phyloP scores from a whole-genome alignment of 2,888 invertebrate species.

The Trisateles emortualis region DNA sequence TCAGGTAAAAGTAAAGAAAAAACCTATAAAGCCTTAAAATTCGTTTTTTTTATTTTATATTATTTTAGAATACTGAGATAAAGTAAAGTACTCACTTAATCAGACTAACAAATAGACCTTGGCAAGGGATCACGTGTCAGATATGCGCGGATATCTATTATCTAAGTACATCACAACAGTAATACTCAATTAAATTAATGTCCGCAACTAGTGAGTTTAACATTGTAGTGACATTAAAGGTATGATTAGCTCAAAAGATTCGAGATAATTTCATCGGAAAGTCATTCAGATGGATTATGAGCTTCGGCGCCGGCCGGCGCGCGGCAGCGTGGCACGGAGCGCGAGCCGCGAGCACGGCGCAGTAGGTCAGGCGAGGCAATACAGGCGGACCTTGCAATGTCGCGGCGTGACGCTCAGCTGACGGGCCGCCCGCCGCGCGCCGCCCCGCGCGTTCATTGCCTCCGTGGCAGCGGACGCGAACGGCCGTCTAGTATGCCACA shows the following conservation, averaged over 20 bases:
- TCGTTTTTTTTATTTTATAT: background rate
- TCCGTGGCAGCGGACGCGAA: conserved; percentile 88
- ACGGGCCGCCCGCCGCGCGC: conserved; percentile 74
- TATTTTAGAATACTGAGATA: background rate
- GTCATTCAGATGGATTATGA: conserved; percentile 21
- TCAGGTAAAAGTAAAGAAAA: too few relatives aligned
- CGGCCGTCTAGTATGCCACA: conserved; percentile 71
- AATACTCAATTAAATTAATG: too few relatives aligned
- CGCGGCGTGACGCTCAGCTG: conserved; percentile 87
- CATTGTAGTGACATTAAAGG: conserved; percentile 5
- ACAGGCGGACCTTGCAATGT: conserved; percentile 88
- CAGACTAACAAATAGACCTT: background rate
- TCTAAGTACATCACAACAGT: too few relatives aligned
- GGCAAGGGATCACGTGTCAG: background rate
- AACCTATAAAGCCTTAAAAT: too few relatives aligned
- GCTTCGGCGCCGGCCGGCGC: conserved; percentile 46
- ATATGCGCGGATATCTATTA: background rate
- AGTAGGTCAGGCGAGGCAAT: conserved; percentile 82
- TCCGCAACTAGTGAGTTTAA: background rate
- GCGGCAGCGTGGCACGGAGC: conserved; percentile 46
- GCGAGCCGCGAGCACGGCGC: too few relatives aligned
- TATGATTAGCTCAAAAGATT: conserved; percentile 22
- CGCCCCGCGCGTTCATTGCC: conserved; percentile 89
- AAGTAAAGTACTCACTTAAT: background rate
- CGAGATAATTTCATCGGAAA: conserved; percentile 17